These are phyloP conservation scores for Acanthurus leucopareius DNA, from an alignment of 2,797 vertebrate genomes.

Conservation along the genomic window DNA sequence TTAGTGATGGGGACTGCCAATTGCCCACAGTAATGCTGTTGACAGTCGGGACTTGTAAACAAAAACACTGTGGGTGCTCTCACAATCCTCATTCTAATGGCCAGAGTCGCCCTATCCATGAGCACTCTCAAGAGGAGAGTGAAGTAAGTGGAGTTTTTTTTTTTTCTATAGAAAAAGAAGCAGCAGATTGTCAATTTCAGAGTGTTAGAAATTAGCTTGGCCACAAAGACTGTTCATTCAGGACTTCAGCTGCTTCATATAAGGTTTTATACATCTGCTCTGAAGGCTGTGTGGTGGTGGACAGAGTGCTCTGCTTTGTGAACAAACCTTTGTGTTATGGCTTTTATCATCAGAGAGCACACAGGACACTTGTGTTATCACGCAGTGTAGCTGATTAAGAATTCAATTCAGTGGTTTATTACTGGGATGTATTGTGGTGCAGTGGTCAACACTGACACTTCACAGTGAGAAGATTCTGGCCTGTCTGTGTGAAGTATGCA, in stretches of 20 bases:
- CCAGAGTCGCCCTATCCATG: conserved; percentile 11
- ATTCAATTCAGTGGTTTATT: conserved; percentile 18
- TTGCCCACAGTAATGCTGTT: conserved; percentile 43
- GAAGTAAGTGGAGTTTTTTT: neutral
- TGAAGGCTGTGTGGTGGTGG: conserved; percentile 56
- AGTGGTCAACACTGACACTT: too few species aligned
- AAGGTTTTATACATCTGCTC: conserved; percentile 72
- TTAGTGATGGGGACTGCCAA: conserved; percentile 37
- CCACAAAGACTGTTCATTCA: conserved; percentile 48
- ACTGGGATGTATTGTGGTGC: too few species aligned
- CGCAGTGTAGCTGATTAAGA: conserved; percentile 17
- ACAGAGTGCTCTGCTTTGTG: conserved; percentile 54
- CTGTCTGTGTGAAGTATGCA: too few species aligned
- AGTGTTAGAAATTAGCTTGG: conserved; percentile 48
- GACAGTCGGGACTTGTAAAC: conserved; percentile 57
- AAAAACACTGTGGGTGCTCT: conserved; percentile 53
- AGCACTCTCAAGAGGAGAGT: conserved; percentile 29
- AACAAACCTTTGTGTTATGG: conserved; percentile 63
- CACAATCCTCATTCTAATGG: conserved; percentile 38
- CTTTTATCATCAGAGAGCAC: conserved; percentile 68
- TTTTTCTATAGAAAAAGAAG: neutral
- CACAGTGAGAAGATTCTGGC: too few species aligned
- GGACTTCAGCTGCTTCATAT: conserved; percentile 60
- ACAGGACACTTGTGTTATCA: conserved; percentile 46
- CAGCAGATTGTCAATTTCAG: conserved; percentile 30